Evolutionary conservation across 2,797 vertebrate species (phyloP).

Genomic region (Onychomys torridus): DNA sequence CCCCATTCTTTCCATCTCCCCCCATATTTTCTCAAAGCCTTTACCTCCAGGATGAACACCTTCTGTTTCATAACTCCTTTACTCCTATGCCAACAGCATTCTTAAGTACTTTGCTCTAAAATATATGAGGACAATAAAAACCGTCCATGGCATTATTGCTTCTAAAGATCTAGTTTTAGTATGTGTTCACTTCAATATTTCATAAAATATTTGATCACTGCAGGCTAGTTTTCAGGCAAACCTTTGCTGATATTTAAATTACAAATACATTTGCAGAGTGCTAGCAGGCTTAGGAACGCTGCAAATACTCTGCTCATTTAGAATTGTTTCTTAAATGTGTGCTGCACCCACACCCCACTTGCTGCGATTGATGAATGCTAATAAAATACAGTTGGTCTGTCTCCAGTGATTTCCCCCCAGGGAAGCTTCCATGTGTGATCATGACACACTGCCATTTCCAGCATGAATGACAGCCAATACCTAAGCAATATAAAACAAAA

Average conservation of each 20-base stretch:
- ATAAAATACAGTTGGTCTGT: not conserved
- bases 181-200: not conserved
- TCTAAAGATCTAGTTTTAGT: slow-evolving; percentile 14
- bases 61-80: slow-evolving; percentile 38
- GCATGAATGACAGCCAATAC: not conserved
- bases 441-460: not conserved
- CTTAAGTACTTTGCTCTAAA: not conserved
- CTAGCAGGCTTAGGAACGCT: not conserved
- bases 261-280: not conserved
- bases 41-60: not conserved
- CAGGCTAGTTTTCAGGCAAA: not conserved
- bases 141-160: not conserved
- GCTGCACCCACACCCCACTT: not conserved
- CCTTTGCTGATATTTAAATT: not conserved
- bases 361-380: not conserved
- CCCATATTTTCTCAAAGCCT: not conserved
- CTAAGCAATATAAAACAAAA: not conserved
- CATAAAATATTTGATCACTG: not conserved
- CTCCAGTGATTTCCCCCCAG: not conserved
- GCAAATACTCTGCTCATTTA: not conserved
- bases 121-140: slow-evolving; percentile 32
- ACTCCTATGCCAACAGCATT: not conserved
- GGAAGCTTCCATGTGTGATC: not conserved
- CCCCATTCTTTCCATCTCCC: not conserved
- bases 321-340: not conserved